Percentiles rank a stretch among this genome's conserved stretches.
phyloP scores from a whole-genome alignment of 2,113 vertebrate genomes.

The Semnopithecus entellus region DNA sequence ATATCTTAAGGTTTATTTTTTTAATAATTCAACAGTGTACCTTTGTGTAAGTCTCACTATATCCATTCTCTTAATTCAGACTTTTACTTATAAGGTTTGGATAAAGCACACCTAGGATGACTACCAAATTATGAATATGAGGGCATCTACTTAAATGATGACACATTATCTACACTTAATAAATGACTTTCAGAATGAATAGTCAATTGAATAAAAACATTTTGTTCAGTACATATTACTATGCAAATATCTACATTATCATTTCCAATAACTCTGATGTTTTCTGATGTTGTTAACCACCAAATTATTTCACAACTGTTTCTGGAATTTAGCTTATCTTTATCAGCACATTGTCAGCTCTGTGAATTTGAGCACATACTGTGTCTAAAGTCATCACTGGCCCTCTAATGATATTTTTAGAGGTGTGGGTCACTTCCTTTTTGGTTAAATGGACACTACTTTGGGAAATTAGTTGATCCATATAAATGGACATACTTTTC shows the following conservation, averaged over 20 bases:
- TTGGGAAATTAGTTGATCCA: slow-evolving; percentile 35
- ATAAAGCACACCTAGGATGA: not conserved
- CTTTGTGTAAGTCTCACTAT: not conserved
- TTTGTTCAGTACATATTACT: not conserved
- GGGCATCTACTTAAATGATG: not conserved
- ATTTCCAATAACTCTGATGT: slow-evolving; percentile 32
- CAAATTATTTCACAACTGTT: slow-evolving; percentile 16
- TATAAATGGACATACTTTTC: not conserved
- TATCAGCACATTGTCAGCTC: not conserved
- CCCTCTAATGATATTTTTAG: not conserved
- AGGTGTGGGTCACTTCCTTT: slow-evolving; percentile 42
- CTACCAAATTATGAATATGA: not conserved
- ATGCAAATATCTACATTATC: not conserved
- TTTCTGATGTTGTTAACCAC: not conserved
- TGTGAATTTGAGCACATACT: not conserved
- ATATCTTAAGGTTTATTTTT: not conserved
- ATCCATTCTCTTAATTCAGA: not conserved
- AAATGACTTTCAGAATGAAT: not conserved
- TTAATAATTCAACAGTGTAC: not conserved
- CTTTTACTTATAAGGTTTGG: not conserved
- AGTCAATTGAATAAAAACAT: not conserved
- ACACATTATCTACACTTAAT: not conserved
- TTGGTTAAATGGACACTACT: slow-evolving; percentile 24
- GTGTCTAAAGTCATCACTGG: not conserved
- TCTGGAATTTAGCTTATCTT: slow-evolving; percentile 19